Percentiles rank a stretch among this genome's conserved stretches.
Conservation (phyloP, 1,140 invertebrate species). For the Leptestheria dahalacensis region DNA sequence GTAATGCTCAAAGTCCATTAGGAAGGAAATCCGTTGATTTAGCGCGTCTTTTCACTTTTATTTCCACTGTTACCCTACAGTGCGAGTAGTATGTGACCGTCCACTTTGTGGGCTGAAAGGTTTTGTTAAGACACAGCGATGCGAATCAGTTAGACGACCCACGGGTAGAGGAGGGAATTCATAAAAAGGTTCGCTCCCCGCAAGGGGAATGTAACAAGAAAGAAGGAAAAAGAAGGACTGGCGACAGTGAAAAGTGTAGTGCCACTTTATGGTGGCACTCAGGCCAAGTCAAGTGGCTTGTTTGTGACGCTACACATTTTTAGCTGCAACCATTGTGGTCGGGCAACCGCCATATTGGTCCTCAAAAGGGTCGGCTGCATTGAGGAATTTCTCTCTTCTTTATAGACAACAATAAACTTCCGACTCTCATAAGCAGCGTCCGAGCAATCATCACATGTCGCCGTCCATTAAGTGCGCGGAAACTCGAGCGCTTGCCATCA, state of each 20-base stretch:
- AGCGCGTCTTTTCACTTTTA: no score
- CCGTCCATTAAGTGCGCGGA: neutral
- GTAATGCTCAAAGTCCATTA: no score
- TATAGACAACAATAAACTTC: neutral
- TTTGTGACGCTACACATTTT: neutral
- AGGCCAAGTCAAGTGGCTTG: neutral
- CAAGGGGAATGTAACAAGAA: neutral
- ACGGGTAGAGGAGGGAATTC: neutral
- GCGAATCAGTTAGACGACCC: no score
- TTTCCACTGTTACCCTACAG: no score
- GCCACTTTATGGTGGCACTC: neutral
- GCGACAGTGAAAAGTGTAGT: neutral
- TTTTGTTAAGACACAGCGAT: no score
- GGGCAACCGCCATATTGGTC: neutral
- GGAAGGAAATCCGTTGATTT: no score
- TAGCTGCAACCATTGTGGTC: neutral
- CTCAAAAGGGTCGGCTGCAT: neutral
- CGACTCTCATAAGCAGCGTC: neutral
- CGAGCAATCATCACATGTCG: neutral
- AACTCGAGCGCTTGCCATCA: neutral
- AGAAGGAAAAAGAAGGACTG: neutral
- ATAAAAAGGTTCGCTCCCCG: neutral
- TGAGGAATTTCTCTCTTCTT: neutral
- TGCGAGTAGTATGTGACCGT: no score
- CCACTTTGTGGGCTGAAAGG: no score